These are phyloP conservation scores for Drosophila mercatorum DNA, from an alignment of 2,888 invertebrate species.

Conservation along the genomic window DNA sequence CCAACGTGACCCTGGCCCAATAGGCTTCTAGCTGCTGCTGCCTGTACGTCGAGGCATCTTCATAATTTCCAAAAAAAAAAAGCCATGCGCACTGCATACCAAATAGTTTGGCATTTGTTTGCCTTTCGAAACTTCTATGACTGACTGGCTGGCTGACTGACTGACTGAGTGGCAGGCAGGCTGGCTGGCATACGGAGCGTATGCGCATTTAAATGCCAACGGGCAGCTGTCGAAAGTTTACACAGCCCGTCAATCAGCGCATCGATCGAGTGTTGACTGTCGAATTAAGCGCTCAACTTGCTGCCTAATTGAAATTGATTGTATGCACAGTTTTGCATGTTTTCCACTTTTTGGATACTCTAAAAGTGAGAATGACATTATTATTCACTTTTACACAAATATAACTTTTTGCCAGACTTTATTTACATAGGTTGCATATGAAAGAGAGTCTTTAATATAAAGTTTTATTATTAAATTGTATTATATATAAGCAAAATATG, in stretches of 20 bases:
- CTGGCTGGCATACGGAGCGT: constrained; percentile 37
- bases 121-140: constrained; percentile 31
- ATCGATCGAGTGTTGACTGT: constrained; percentile 44
- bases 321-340: constrained; percentile 22
- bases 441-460: background rate
- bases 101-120: constrained; percentile 57
- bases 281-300: constrained; percentile 42
- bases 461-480: background rate
- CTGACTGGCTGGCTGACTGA: constrained; percentile 11
- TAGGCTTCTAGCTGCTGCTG: constrained; percentile 9
- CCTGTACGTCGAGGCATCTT: constrained; percentile 33
- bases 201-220: constrained; percentile 46
- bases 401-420: background rate
- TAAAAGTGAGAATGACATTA: background rate
- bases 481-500: background rate
- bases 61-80: constrained; percentile 56
- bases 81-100: constrained; percentile 55
- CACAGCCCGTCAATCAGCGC: constrained; percentile 43
- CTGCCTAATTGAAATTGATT: constrained; percentile 52
- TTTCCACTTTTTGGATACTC: background rate
- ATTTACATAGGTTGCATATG: background rate
- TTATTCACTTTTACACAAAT: background rate
- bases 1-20: constrained; percentile 29
- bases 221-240: constrained; percentile 49
- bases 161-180: background rate